Evolutionary conservation across 2,888 invertebrate genomes (phyloP), one percentile per base, ranked within the genome.

Genomic region (Julus scanicus): DNA sequence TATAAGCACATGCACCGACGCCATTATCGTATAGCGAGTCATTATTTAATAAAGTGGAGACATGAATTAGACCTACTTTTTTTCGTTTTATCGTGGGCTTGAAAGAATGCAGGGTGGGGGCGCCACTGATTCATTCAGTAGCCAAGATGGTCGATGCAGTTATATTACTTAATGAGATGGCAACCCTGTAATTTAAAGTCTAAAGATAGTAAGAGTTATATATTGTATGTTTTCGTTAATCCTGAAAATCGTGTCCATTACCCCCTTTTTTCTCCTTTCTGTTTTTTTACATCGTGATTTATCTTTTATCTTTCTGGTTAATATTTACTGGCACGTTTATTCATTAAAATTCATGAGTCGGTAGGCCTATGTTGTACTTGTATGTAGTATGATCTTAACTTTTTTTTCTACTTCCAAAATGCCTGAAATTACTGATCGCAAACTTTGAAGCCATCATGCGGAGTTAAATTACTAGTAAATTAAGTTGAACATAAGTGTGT

Each of bases 291-390:
- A 80, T 37, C 80, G 37, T 80, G 80, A 80, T 37, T 80, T 80
- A 80, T 80, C 80, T 80, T 80, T 37, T 80, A 80, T 80, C 80
- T 80, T 37, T 13, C 37, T 80, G 37, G 15, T 80, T 39, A 80
- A 80, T 80, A 80, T 80, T 80, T 80, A 80, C 80, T 80, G 80
- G 80, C 80, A 80, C 80, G 80, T 80, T 80, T 80, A 80, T 80
- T 80, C 80, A 80, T 80, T 80, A 80, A 80, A 80, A 80, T 80
- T 37, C 80, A 80, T 80, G 80, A 80, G 15, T 13, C 37, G 80
- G 13, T 80, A 37, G 80, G 37, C 13, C 80, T 80, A 8, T 29
- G 29, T 8, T 44, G 8, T 44, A 44, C 8, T 5, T 44, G 44
- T 44, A 44, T 1, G 44, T 71, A 20, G 71, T 29, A 29, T 20